phyloP scores from a whole-genome alignment of 2,113 vertebrate genomes.

The Pardalotus punctatus region DNA sequence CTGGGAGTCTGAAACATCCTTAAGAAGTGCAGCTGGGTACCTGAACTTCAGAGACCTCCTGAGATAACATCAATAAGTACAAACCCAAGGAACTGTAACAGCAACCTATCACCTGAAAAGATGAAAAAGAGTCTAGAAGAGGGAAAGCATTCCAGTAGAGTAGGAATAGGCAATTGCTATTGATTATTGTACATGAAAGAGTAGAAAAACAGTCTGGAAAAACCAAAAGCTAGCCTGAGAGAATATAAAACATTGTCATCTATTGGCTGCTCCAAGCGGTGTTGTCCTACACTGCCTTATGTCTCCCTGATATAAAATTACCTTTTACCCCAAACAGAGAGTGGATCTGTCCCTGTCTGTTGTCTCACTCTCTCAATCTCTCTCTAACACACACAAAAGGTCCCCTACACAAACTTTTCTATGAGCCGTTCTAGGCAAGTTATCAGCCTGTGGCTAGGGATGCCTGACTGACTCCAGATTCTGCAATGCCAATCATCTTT shows the following conservation, averaged over 20 bases:
- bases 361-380: not conserved
- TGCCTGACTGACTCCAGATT: not conserved
- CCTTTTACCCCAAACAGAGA: not conserved
- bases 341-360: not conserved
- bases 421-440: not conserved
- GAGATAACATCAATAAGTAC: not conserved
- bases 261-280: not conserved
- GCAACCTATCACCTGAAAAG: not conserved
- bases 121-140: not conserved
- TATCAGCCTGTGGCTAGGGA: not conserved
- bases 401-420: not conserved
- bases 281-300: not conserved
- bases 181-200: not conserved
- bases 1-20: not conserved
- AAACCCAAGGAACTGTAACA: not conserved
- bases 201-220: not conserved
- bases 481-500: fast-evolving
- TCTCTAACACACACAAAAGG: not conserved
- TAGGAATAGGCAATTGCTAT: not conserved
- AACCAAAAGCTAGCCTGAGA: not conserved
- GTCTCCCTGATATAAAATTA: not conserved
- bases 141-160: not conserved
- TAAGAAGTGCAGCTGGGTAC: not conserved
- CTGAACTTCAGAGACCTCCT: not conserved
- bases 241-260: not conserved